These are phyloP conservation scores for Lithobates pipiens DNA, from an alignment of 2,797 vertebrate species.

Conservation along the genomic window DNA sequence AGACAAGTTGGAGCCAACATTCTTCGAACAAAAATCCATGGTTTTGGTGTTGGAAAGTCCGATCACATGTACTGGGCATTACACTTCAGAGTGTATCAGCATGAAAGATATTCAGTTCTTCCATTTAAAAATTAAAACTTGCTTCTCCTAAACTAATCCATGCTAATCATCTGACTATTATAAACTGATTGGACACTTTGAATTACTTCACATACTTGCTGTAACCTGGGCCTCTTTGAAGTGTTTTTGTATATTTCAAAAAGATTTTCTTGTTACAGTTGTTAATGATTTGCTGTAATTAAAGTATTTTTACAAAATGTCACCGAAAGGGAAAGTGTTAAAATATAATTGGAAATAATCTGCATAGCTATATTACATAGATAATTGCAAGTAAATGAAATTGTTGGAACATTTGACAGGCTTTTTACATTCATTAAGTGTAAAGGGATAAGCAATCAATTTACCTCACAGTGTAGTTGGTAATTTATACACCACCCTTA, in stretches of 20 bases:
- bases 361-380: constrained; percentile 48
- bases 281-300: constrained; percentile 22
- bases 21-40: too few species aligned
- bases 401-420: constrained; percentile 61
- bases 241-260: neutral
- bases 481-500: constrained; percentile 59
- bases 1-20: too few species aligned
- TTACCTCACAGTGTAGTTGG: constrained; percentile 57
- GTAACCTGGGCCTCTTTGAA: neutral
- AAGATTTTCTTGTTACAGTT: neutral
- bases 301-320: constrained; percentile 11
- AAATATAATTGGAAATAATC: constrained; percentile 52
- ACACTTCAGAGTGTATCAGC: neutral
- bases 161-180: neutral
- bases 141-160: neutral
- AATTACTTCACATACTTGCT: neutral
- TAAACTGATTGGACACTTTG: neutral
- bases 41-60: too few species aligned
- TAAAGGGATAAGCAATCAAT: constrained; percentile 62
- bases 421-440: constrained; percentile 62
- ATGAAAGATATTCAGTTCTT: neutral
- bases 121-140: neutral
- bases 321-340: constrained; percentile 42
- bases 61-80: neutral
- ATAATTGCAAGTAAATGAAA: constrained; percentile 54